phyloP scores from a whole-genome alignment of 1,140 invertebrate species.

The Heliconius nattereri region DNA sequence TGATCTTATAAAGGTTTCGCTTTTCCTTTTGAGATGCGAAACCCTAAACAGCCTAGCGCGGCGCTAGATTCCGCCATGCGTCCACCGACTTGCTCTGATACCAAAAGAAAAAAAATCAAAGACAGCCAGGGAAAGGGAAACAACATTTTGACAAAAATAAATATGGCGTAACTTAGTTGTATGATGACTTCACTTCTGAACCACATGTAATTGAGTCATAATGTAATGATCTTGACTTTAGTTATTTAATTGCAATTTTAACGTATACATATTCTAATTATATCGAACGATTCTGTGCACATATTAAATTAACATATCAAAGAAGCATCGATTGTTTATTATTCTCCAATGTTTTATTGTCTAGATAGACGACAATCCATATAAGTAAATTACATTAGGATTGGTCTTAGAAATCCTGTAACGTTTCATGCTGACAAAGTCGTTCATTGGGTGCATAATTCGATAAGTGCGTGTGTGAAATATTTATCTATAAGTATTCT shows the following conservation, averaged over 20 bases:
- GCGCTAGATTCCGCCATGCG: no score
- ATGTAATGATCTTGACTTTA: not conserved
- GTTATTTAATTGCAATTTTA: not conserved
- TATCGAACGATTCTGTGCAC: not conserved
- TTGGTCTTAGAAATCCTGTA: not conserved
- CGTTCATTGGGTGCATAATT: not conserved
- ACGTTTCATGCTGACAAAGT: not conserved
- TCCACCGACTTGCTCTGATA: no score
- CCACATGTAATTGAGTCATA: not conserved
- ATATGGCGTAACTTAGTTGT: not conserved
- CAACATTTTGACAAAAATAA: not conserved
- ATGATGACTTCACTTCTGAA: not conserved
- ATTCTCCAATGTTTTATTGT: not conserved
- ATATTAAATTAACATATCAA: constrained; percentile 1
- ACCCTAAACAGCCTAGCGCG: no score
- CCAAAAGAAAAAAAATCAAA: no score
- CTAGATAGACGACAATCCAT: not conserved
- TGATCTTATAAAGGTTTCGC: no score
- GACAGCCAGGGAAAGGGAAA: no score
- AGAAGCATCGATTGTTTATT: not conserved
- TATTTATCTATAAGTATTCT: not conserved
- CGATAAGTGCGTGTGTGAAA: not conserved
- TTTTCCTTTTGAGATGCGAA: no score
- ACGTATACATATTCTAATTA: no score
- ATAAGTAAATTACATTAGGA: not conserved